phyloP scores from a whole-genome alignment of 2,797 vertebrate species.

The Manis crassicaudata region DNA sequence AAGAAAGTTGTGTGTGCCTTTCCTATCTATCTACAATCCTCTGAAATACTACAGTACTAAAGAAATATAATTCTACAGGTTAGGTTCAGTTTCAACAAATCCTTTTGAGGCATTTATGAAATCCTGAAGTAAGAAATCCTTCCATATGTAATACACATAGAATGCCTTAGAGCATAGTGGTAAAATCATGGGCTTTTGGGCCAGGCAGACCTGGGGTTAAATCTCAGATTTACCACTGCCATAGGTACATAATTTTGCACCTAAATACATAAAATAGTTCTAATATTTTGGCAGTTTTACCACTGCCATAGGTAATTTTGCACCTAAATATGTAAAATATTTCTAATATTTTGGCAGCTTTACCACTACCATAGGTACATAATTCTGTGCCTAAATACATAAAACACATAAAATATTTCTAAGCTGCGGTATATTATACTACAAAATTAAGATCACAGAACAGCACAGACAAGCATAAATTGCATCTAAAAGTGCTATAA shows the following conservation, averaged over 20 bases:
- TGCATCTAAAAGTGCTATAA: neutral
- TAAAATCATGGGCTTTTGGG: neutral
- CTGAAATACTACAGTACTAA: neutral
- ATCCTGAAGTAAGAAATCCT: neutral
- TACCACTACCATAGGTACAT: too few relatives aligned
- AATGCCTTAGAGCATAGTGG: neutral
- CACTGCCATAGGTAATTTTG: too few relatives aligned
- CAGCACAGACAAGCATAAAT: neutral
- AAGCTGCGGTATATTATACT: neutral
- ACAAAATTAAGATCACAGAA: conserved; percentile 29
- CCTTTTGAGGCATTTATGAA: neutral
- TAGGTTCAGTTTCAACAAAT: conserved; percentile 3
- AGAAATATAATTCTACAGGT: neutral
- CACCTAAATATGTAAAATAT: too few relatives aligned
- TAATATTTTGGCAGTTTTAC: neutral
- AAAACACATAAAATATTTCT: neutral
- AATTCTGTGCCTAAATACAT: too few relatives aligned
- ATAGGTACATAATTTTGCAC: too few relatives aligned
- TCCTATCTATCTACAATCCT: neutral
- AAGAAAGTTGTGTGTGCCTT: neutral
- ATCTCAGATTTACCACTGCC: neutral
- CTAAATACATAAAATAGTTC: neutral
- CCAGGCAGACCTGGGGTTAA: neutral
- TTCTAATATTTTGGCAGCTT: too few relatives aligned
- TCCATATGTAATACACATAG: neutral